A percentile compares a stretch with the other conserved stretches of the same genome.
Evolutionary conservation across 1,140 invertebrate genomes (phyloP).

Genomic region (Neelides sp.): DNA sequence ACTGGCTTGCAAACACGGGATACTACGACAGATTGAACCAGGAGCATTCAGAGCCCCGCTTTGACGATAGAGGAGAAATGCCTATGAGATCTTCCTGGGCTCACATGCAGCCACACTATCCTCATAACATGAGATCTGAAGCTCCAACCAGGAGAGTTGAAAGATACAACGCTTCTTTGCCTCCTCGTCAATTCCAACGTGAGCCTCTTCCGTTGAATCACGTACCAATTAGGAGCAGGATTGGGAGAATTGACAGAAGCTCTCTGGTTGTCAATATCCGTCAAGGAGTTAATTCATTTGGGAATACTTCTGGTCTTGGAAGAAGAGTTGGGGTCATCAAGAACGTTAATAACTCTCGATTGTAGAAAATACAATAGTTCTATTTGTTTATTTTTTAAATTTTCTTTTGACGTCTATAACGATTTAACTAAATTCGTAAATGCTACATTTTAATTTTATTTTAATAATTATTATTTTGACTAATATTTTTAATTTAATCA

Average conservation of each 20-base stretch:
- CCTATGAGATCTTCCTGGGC: not conserved
- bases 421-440: no score
- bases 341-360: no score
- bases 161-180: constrained; percentile 5
- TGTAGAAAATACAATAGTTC: no score
- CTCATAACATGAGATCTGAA: not conserved
- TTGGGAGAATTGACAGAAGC: constrained; percentile 16
- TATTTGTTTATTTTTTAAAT: no score
- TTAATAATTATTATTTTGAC: no score
- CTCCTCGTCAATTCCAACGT: not conserved
- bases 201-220: not conserved
- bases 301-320: no score
- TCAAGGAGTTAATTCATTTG: no score
- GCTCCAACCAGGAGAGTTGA: constrained; percentile 1
- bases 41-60: not conserved
- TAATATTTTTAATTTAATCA: no score
- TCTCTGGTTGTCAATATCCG: constrained; percentile 27
- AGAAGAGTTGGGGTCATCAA: no score
- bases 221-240: constrained; percentile 11
- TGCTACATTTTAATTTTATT: no score
- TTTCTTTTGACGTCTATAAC: no score
- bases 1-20: constrained; percentile 67
- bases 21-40: constrained; percentile 11
- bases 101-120: not conserved
- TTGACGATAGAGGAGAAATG: not conserved